Base-by-base conservation (phyloP, 2,797 vertebrate genomes). In the Gymnocypris eckloni region DNA sequence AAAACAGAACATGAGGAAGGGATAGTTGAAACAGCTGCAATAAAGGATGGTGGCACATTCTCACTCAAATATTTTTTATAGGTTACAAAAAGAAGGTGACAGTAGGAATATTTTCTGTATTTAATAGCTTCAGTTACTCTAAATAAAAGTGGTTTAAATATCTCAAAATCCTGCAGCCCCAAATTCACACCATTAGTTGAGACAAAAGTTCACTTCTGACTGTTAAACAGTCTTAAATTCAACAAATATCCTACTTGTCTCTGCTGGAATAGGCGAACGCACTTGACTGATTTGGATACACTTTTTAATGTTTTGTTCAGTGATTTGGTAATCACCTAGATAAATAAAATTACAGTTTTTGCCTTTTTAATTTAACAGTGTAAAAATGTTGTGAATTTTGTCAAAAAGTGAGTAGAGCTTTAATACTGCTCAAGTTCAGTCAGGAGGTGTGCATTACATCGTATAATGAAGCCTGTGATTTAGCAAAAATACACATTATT, bases 111-210 rank as follows among this genome's bases (percentile, higher is more conserved):
- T 25, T 43, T 43, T 43, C 33, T 43, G 13, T 8, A 16, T 78
- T 41, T 43, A 61, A 83, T 87, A 12, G 48, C 86, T 89, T 83
- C 82, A 88, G 87, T 87, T 82, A 88, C 81, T 90, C 79, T 72
- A 73, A 84, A 84, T 61, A 52, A 4, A 71, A 22, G 82, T 70
- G 28, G 18, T 22, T 54, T 54, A 22, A 76, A 37, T 20, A 52
- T 20, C 28, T 37, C 18, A 39, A 37, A 76, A 54, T 37, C 28
- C 28, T 37, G 56, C 2, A n/a, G 22, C n/a, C 22, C 56, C 22
- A 33, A 37, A 67, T 37, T 67, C 28, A 66, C 22, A 28, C 28
- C 61, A 66, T 10, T n/a, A n/a, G 20, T 25, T 25, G n/a, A 48
- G 13, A 9, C 13, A 48, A 6, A 72, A 48, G n/a, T 15, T 16